Percentiles rank a stretch among this genome's conserved stretches.
Conservation (phyloP, 2,888 invertebrate genomes). For the Pristionchus arcanus region DNA sequence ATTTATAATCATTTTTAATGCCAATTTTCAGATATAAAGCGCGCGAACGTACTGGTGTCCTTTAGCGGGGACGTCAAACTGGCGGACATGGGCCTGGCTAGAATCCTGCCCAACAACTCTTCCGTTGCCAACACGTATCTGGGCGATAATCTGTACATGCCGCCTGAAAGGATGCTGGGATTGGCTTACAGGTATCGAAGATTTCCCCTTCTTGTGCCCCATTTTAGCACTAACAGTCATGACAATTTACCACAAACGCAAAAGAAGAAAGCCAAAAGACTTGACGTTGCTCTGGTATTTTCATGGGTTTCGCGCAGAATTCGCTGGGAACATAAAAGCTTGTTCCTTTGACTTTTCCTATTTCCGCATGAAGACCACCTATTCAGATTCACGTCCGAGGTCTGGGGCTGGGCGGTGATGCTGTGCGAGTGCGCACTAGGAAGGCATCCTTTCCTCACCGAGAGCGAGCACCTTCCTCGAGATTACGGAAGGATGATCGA, state of each 20-base stretch:
- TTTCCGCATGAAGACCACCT: neutral
- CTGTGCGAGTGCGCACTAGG: conserved; percentile 30
- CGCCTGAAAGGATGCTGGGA: neutral
- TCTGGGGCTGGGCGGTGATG: conserved; percentile 40
- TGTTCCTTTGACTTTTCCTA: too few species aligned
- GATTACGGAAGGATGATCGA: neutral
- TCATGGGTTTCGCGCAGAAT: too few species aligned
- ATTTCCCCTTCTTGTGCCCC: too few species aligned
- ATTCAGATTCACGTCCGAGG: neutral
- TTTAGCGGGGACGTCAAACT: conserved; percentile 1
- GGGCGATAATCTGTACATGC: conserved; percentile 41
- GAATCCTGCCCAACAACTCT: neutral
- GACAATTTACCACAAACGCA: too few species aligned
- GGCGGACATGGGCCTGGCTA: conserved; percentile 11
- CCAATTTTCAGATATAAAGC: neutral
- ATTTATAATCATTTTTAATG: neutral
- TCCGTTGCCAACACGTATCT: neutral
- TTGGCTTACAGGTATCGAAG: neutral
- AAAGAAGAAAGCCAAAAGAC: too few species aligned
- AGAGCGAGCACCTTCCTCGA: neutral
- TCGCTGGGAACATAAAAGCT: too few species aligned
- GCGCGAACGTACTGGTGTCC: conserved; percentile 26
- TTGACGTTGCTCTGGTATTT: too few species aligned
- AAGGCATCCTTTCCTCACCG: neutral
- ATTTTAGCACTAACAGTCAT: too few species aligned